Conservation (phyloP, 2,797 vertebrate species). For the Xenopus petersii region DNA sequence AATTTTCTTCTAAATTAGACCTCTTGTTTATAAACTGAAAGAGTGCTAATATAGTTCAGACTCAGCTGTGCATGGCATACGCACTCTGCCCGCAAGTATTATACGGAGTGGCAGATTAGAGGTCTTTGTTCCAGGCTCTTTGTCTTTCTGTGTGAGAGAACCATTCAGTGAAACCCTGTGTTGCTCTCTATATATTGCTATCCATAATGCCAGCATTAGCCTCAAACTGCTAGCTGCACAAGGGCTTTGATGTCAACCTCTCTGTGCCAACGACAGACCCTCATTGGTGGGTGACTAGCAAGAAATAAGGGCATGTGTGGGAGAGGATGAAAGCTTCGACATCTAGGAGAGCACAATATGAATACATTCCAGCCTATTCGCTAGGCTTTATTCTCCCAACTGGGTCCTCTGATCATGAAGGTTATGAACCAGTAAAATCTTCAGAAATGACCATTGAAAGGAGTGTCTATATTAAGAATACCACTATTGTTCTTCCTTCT, state of each 20-base stretch:
- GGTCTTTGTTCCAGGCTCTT: constrained; percentile 87
- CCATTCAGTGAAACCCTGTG: constrained; percentile 77
- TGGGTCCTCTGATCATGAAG: constrained; percentile 79
- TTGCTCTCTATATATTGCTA: constrained; percentile 74
- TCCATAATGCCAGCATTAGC: constrained; percentile 90
- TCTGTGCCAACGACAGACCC: constrained; percentile 79
- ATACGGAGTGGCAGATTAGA: constrained; percentile 79
- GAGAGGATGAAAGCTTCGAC: constrained; percentile 90
- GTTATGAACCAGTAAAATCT: constrained; percentile 66
- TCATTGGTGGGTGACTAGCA: constrained; percentile 81
- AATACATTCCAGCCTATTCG: constrained; percentile 86
- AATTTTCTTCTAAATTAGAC: constrained; percentile 73
- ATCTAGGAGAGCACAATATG: constrained; percentile 81
- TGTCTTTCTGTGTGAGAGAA: constrained; percentile 80
- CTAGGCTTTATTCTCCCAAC: constrained; percentile 78
- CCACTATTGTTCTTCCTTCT: constrained; percentile 63
- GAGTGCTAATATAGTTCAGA: constrained; percentile 74
- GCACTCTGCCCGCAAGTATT: constrained; percentile 60
- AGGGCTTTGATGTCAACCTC: constrained; percentile 94
- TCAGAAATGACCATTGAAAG: constrained; percentile 69
- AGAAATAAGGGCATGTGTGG: constrained; percentile 82
- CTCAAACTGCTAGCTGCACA: constrained; percentile 83
- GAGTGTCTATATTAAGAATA: constrained; percentile 63
- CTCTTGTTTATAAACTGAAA: constrained; percentile 96
- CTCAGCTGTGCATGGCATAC: constrained; percentile 74